Conservation (phyloP, 2,797 vertebrate genomes). For the Acanthornis magna region DNA sequence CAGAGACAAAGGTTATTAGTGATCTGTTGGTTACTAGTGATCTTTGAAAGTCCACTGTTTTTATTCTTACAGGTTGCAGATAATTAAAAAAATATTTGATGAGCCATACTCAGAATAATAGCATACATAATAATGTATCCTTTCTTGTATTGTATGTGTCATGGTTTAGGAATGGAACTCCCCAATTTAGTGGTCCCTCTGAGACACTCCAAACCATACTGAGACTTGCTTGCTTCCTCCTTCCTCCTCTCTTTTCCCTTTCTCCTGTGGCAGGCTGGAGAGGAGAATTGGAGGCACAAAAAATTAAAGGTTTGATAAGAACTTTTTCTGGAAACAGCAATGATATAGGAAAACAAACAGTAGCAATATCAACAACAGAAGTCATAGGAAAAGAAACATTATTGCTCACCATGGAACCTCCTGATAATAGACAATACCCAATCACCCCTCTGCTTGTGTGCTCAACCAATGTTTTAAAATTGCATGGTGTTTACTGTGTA, state of each 20-base stretch:
- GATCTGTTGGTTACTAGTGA: not conserved
- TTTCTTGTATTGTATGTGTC: not conserved
- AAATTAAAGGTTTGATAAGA: not conserved
- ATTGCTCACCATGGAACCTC: fast-evolving
- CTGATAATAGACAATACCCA: not conserved
- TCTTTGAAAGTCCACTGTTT: not conserved
- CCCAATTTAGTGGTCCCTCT: not conserved
- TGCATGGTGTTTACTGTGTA: not conserved
- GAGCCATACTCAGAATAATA: not conserved
- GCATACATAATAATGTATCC: not conserved
- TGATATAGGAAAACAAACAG: not conserved
- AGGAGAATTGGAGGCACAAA: not conserved
- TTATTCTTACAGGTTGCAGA: not conserved
- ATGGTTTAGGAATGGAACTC: not conserved
- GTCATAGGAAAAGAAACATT: not conserved
- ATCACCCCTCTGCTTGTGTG: not conserved
- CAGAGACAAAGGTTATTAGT: not conserved
- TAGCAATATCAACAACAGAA: not conserved
- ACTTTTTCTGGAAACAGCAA: not conserved
- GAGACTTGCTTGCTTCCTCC: no score
- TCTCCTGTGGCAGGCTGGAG: not conserved
- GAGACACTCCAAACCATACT: not conserved
- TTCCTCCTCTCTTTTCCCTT: not conserved
- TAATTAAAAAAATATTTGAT: not conserved
- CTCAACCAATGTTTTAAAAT: not conserved